A percentile compares a stretch with the other conserved stretches of the same genome.
Conservation (phyloP, 2,797 vertebrate species). For the Diglossa cyanea region DNA sequence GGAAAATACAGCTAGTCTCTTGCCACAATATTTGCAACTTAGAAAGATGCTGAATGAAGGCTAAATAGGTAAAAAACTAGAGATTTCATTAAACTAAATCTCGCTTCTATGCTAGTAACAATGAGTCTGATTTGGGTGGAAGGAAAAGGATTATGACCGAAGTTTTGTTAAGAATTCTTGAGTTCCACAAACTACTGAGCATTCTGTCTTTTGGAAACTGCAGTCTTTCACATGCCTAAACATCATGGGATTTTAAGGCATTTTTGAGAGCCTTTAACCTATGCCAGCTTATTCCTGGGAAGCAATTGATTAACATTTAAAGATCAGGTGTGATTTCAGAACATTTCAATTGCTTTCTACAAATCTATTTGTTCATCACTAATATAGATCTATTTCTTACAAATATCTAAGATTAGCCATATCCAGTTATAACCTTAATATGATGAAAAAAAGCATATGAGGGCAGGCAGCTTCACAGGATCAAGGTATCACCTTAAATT, state of each 20-base stretch:
- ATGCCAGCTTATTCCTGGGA: not conserved
- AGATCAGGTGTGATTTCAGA: not conserved
- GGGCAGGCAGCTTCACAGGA: not conserved
- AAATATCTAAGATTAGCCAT: not conserved
- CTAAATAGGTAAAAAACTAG: not conserved
- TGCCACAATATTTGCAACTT: not conserved
- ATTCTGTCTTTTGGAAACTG: not conserved
- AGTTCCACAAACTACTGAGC: not conserved
- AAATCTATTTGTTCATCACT: not conserved
- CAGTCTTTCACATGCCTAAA: not conserved
- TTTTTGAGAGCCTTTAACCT: not conserved
- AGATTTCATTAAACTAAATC: not conserved
- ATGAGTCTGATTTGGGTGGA: not conserved
- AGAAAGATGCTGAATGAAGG: not conserved
- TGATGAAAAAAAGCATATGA: not conserved
- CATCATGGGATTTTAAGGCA: not conserved
- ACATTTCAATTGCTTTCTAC: not conserved
- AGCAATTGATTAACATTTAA: not conserved
- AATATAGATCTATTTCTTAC: not conserved
- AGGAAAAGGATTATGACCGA: not conserved
- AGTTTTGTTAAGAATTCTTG: not conserved
- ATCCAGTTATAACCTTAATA: not conserved
- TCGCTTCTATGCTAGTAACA: not conserved
- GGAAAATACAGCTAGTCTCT: not conserved
- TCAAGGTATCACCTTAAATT: not conserved